Evolutionary conservation across 2,113 vertebrate species (phyloP), one percentile per base, ranked within the genome.

Genomic region (Rhagologus leucostigma): DNA sequence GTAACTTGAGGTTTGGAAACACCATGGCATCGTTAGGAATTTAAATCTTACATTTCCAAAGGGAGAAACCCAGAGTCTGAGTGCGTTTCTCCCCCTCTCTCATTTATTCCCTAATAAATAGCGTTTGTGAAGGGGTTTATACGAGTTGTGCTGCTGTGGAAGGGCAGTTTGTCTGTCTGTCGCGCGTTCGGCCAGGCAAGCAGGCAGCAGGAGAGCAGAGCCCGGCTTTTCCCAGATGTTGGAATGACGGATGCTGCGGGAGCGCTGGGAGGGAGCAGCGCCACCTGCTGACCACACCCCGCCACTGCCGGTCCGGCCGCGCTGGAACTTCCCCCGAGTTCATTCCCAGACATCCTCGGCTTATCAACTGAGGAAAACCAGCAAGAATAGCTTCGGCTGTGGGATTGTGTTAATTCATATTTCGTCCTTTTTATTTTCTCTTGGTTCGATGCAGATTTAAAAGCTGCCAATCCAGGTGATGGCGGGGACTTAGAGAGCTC

Each of bases 201-300:
- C 44, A 73, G 82, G 16, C 35, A 13, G 37, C 20, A 24, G 46
- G 42, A 60, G 26, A 16, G 7, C 15, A 24, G 41, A 15, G 4
- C 21, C 21, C 5, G 1, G 23, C 17, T 22, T 17, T 44, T 64
- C 65, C 35, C 35, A 27, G 19, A 15, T 4, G 6, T 13, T 14
- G 64, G 73, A 49, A 62, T 17, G 4, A 15, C 3, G 14, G 29
- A 13, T 2, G n/a, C 33, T 44, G 11, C 3, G 35, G 67, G 33
- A 90, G 80, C 64, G 62, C 78, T 39, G 35, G 92, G 33, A 91
- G 93, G n/a, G 44, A 53, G 79, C 91, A 65, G 78, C 81, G 47
- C 75, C 89, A 90, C 87, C 95, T 96, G 37, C 93, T 69, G 92
- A 37, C 79, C 83, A 11, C 53, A 63, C 1, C 3, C 3, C 20